Conservation (phyloP, 1,140 invertebrate species). For the Ips typographus region DNA sequence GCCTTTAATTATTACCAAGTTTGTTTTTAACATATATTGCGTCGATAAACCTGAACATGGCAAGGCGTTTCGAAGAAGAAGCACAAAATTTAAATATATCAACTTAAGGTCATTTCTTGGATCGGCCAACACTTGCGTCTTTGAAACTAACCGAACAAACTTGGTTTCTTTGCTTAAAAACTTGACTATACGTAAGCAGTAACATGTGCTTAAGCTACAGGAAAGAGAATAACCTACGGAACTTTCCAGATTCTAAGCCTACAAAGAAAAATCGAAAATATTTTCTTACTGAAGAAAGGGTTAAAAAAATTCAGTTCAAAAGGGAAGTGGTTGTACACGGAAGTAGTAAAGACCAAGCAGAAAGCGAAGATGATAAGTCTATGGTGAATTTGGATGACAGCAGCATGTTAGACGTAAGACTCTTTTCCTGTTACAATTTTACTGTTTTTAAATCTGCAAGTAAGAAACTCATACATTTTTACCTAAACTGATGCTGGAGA, state of each 20-base stretch:
- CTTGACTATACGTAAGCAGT: conserved; percentile 7
- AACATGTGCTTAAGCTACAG: not conserved
- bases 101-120: conserved; percentile 37
- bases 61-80: conserved; percentile 28
- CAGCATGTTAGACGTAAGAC: too few species aligned
- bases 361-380: not conserved
- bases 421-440: not conserved
- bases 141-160: conserved; percentile 15
- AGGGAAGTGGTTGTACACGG: too few species aligned
- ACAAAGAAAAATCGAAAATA: not conserved
- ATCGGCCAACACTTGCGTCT: conserved; percentile 16
- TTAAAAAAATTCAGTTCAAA: not conserved
- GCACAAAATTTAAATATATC: conserved; percentile 31
- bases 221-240: too few species aligned
- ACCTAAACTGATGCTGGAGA: too few species aligned
- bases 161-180: not conserved
- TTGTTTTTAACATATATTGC: not conserved
- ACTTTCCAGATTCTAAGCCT: not conserved
- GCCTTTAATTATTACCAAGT: not conserved
- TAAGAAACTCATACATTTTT: too few species aligned
- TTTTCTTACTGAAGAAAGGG: not conserved
- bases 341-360: not conserved
- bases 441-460: not conserved
- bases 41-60: conserved; percentile 10
- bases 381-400: too few species aligned